phyloP scores from a whole-genome alignment of 2,113 vertebrate species.

The Pardalotus punctatus region DNA sequence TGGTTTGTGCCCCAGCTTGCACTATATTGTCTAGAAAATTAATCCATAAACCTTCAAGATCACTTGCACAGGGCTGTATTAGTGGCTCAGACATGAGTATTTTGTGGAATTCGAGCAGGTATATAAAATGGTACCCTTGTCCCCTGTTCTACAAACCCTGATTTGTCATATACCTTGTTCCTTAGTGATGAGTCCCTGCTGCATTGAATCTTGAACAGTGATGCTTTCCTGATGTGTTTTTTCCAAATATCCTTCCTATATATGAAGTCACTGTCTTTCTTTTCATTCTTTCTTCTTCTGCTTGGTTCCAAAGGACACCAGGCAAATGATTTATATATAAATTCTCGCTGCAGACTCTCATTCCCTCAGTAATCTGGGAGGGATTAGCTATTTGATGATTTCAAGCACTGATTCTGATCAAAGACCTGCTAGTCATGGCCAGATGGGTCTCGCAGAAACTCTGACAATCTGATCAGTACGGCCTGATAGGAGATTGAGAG shows the following conservation, averaged over 20 bases:
- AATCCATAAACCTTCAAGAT: conserved; percentile 19
- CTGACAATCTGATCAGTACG: not conserved
- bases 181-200: not conserved
- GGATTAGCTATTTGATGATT: conserved; percentile 48
- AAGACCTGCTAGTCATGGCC: not conserved
- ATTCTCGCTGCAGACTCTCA: not conserved
- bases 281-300: not conserved
- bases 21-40: not conserved
- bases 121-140: not conserved
- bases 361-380: conserved; percentile 17
- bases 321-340: conserved; percentile 26
- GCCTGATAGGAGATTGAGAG: not conserved
- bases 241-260: not conserved
- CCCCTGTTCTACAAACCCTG: not conserved
- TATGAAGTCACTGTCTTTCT: not conserved
- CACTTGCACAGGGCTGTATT: not conserved
- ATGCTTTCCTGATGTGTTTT: not conserved
- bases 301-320: not conserved
- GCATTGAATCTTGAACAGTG: not conserved
- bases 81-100: not conserved
- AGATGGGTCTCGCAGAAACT: conserved; percentile 23
- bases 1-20: not conserved
- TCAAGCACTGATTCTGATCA: conserved; percentile 40
- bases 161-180: not conserved
- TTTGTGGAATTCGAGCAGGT: not conserved